Base-by-base conservation (phyloP, 2,113 vertebrate species). In the Seriola rivoliana region DNA sequence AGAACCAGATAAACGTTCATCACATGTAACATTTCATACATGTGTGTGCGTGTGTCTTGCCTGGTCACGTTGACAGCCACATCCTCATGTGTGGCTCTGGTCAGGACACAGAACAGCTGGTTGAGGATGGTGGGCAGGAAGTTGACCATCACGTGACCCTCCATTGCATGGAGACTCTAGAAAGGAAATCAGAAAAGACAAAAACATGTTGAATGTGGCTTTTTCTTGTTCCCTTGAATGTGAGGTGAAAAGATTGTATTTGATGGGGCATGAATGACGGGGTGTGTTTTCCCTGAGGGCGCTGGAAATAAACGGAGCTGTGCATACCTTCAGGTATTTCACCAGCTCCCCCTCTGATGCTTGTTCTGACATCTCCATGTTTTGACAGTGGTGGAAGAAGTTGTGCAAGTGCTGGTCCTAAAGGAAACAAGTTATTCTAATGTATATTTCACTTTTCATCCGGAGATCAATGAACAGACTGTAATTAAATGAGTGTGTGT, bases 401-500 rank as follows among this genome's bases (percentile, higher is more conserved):
- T 99, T 99, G 92, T 99, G 96, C 84, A 99, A 94, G 85, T 99
- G 98, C 75, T 99, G 98, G 88, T 99, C 98, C 98, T 99, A 84
- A 82, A 67, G 50, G 23, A 64, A 72, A 74, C 10, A 67, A 4
- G 11, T 38, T 0, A 4, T 46, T 19, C 21, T 3, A 59, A 40
- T 16, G 11, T 0, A 64, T 3, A 46, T 71, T 34, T 59, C 9
- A n/a, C 8, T 58, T 29, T 16, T 29, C 29, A 29, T 73, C 25
- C 19, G 23, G 72, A 12, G 14, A 10, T 38, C 1, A 12, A 34
- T 21, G 1, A 8, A 23, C 11, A 29, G 34, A 42, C 8, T 42
- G 8, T 42, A 16, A 23, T 14, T 21, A 7, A 13, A 16, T 3
- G 14, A 64, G 46, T 32, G 21, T 16, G 16, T 29, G 14, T 46